These are phyloP conservation scores for Echinarachnius parma DNA, from an alignment of 53 echinoderm and acorn worm genomes.

Conservation along the genomic window DNA sequence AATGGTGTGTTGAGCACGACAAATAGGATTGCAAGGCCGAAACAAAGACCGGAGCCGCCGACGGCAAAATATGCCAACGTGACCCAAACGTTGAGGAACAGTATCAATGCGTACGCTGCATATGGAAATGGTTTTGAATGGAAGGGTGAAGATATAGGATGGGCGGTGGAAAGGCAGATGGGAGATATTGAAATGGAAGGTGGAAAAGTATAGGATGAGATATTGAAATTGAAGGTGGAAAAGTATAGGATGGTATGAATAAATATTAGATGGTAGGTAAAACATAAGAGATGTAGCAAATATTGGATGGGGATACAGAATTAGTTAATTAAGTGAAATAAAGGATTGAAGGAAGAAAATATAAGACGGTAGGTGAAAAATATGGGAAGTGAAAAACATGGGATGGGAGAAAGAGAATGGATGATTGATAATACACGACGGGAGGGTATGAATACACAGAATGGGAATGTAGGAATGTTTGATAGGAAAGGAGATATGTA, in stretches of 20 bases:
- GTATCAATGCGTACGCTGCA: conserved; percentile 60
- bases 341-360: background rate
- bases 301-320: background rate
- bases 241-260: no score
- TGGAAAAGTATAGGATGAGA: no score
- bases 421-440: background rate
- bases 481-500: background rate
- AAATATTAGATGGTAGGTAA: background rate
- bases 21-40: conserved; percentile 78
- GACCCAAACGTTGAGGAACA: conserved; percentile 66
- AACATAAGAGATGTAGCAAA: background rate
- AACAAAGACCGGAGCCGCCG: conserved; percentile 51
- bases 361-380: background rate
- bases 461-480: background rate
- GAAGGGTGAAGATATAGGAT: no score
- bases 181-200: no score
- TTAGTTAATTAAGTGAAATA: background rate
- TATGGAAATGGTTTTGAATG: no score
- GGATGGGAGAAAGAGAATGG: background rate
- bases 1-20: conserved; percentile 61
- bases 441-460: background rate
- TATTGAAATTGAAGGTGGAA: no score
- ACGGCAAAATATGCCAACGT: conserved; percentile 56
- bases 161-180: background rate
- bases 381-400: background rate